Base-by-base conservation (phyloP, 2,888 invertebrate species). In the Callyntrura sp. region DNA sequence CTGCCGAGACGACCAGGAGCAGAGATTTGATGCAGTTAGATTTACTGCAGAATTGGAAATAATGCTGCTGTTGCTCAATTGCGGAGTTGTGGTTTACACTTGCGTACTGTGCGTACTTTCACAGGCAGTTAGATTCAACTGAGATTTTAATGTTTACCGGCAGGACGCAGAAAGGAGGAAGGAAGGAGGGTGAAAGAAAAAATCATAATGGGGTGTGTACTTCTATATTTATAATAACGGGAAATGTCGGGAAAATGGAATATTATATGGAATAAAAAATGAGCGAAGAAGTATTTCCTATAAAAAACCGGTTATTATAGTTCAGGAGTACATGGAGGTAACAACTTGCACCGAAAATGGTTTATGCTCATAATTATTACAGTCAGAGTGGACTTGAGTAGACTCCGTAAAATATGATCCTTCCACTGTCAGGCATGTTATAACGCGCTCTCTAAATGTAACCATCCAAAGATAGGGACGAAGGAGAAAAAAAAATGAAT, bases 191-290 rank as follows among this genome's bases (percentile, higher is more conserved):
- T 5, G 48, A 76, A 73, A 73, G 73, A 25, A 25, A 73, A 73
- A 20, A n/a, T n/a, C 43, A 20, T 20, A 79, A 57, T n/a, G 5
- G 57, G 45, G 12, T 43, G n/a, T 45, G 28, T 78, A 35, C 35
- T 35, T 4, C 35, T 35, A 35, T 35, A 35, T 35, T 35, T 35
- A n/a, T 51, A 48, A 45, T 45, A 20, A 73, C 20, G 8, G 25
- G 14, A n/a, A n/a, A 25, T 55, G 20, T 35, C 11, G 17, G 17
- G 3, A 23, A 43, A 81, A 81, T 60, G 81, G 81, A 81, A 81
- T 81, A 62, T 81, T 81, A 62, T 57, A 81, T 81, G 62, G 62
- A 81, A 81, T 81, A 62, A 12, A 20, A 60, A 81, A 81, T 81
- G 45, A 81, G 20, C 57, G 23, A 76, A 35, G 23, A 23, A 51